Evolutionary conservation across 2,888 invertebrate species (phyloP).

Genomic region (Phorcus lineatus): DNA sequence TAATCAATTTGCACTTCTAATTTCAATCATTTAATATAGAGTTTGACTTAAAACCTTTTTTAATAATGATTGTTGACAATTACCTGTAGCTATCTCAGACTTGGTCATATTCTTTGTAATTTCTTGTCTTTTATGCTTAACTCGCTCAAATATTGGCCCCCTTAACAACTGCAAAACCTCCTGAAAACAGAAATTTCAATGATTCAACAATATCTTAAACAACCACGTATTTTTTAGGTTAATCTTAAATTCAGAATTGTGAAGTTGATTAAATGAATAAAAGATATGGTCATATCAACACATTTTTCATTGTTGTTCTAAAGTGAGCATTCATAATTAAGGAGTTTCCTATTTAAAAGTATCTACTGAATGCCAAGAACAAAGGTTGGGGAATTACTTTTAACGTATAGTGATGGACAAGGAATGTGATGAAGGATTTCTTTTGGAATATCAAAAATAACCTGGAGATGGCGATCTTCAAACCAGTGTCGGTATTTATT

Average conservation of each 20-base stretch:
- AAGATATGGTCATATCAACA: too few species aligned
- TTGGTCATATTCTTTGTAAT: not conserved
- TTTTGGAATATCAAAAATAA: not conserved
- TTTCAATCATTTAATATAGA: too few species aligned
- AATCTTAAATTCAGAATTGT: too few species aligned
- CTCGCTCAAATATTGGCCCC: conserved; percentile 9
- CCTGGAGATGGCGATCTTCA: conserved; percentile 27
- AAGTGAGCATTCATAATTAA: too few species aligned
- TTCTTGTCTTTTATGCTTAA: not conserved
- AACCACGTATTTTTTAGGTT: too few species aligned
- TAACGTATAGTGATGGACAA: not conserved
- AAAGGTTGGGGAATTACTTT: not conserved
- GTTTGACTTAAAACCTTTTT: not conserved
- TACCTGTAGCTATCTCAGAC: conserved; percentile 14
- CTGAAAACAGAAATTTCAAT: conserved; percentile 32
- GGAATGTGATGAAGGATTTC: not conserved
- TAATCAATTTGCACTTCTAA: too few species aligned
- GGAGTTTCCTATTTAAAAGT: too few species aligned
- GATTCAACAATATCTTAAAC: too few species aligned
- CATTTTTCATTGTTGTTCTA: too few species aligned
- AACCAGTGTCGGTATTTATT: conserved; percentile 11
- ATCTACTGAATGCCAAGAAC: not conserved
- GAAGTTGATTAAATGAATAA: too few species aligned
- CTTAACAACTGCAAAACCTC: conserved; percentile 25
- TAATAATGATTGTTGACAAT: not conserved